Conservation (phyloP, 1,140 invertebrate genomes). For the Caerostris extrusa region DNA sequence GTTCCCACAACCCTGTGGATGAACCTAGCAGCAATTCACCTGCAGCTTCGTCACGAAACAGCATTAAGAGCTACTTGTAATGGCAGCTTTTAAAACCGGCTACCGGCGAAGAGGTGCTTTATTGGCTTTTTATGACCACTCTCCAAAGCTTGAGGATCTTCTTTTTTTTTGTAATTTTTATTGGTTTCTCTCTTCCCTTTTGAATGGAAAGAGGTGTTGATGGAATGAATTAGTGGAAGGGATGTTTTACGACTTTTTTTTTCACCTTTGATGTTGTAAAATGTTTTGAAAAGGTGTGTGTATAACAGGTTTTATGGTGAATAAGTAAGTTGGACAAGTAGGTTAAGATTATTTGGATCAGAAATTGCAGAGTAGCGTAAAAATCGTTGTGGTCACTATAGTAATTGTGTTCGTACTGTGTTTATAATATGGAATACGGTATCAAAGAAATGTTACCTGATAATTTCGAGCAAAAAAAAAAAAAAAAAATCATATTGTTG, state of each 20-base stretch:
- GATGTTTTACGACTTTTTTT: conserved; percentile 1
- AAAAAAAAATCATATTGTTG: no score
- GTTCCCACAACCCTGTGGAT: not conserved
- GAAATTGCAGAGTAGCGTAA: no score
- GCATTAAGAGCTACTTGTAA: not conserved
- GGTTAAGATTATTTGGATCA: no score
- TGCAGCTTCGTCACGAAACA: conserved; percentile 10
- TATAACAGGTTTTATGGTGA: no score
- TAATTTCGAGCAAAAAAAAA: no score
- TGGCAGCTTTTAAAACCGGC: conserved; percentile 15
- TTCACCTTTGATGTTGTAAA: no score
- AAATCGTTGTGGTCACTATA: no score
- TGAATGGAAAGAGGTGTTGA: conserved; percentile 6
- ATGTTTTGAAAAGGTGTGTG: no score
- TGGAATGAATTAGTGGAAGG: not conserved
- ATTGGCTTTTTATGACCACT: conserved; percentile 14
- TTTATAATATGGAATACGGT: no score
- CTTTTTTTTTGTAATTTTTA: not conserved
- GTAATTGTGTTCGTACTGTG: no score
- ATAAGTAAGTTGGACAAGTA: no score
- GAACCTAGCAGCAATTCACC: not conserved
- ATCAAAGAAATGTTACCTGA: no score
- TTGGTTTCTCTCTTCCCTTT: not conserved
- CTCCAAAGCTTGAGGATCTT: not conserved
- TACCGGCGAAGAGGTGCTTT: not conserved